Evolutionary conservation across 2,888 invertebrate genomes (phyloP).

Genomic region (Cerceris ruficornis): DNA sequence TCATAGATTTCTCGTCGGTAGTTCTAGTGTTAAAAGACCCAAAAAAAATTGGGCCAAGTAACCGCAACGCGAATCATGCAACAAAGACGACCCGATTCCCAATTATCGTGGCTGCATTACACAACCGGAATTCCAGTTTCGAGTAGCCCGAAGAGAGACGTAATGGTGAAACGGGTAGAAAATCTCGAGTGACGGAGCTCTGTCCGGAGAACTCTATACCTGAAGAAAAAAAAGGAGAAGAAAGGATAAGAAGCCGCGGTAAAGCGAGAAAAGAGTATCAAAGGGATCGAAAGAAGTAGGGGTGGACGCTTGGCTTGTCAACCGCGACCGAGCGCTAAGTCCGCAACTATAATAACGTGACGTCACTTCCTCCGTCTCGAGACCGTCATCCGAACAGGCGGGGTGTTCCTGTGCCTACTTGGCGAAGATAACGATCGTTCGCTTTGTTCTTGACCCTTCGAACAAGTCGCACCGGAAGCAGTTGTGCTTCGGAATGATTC

Average conservation of each 20-base stretch:
- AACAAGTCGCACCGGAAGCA: conserved; percentile 3
- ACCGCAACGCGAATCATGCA: not conserved
- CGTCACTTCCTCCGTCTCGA: conserved; percentile 75
- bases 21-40: no score
- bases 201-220: conserved; percentile 28
- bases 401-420: conserved; percentile 3
- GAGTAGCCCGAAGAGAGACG: conserved; percentile 5
- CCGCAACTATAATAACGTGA: conserved; percentile 74
- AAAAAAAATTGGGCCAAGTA: not conserved
- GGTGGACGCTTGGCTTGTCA: conserved; percentile 78
- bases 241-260: conserved; percentile 38
- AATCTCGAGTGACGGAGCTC: conserved; percentile 33
- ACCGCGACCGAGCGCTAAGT: conserved; percentile 75
- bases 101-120: not conserved
- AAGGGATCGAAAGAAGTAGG: conserved; percentile 62
- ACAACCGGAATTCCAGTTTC: conserved; percentile 24
- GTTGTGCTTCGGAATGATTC: not conserved
- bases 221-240: conserved; percentile 29
- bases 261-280: conserved; percentile 41
- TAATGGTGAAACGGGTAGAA: conserved; percentile 5
- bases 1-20: no score
- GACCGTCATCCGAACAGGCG: conserved; percentile 36
- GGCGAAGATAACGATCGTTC: conserved; percentile 38
- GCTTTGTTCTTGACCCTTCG: conserved; percentile 41
- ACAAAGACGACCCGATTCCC: not conserved